Evolutionary conservation across 2,113 vertebrate species (phyloP).

Genomic region (Motacilla tschutschensis): DNA sequence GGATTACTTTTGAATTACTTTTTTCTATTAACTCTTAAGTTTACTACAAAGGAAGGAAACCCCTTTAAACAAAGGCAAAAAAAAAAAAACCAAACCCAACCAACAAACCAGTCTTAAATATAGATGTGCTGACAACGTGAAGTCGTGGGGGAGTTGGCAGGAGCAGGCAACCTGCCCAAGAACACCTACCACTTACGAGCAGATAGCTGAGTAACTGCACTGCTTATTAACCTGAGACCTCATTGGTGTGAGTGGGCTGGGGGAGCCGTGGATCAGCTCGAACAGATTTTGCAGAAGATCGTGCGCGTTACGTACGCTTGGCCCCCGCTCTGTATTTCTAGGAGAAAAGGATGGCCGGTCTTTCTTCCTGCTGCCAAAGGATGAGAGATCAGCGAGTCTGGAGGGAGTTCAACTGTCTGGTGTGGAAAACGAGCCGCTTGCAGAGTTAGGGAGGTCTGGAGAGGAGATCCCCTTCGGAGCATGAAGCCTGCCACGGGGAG

Average conservation of each 20-base stretch:
- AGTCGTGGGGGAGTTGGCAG: conserved; percentile 32
- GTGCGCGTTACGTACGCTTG: fast-evolving
- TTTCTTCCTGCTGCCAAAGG: neutral
- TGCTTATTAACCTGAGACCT: conserved; percentile 71
- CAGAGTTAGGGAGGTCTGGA: neutral
- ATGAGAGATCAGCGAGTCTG: neutral
- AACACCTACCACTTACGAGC: conserved; percentile 22
- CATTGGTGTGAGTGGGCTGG: conserved; percentile 8
- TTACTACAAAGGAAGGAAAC: conserved; percentile 67
- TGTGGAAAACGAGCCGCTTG: neutral
- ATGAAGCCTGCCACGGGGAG: fast-evolving
- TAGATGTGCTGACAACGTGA: conserved; percentile 39
- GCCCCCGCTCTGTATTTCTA: neutral
- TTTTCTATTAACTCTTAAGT: conserved; percentile 69
- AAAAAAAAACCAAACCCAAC: neutral
- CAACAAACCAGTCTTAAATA: conserved; percentile 56
- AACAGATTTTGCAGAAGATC: neutral
- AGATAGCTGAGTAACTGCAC: conserved; percentile 56
- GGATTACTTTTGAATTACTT: conserved; percentile 60
- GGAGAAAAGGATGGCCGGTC: conserved; percentile 4
- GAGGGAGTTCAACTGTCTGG: neutral
- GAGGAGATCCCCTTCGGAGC: neutral
- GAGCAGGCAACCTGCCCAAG: conserved; percentile 40
- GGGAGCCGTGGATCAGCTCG: neutral
- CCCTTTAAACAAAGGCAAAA: conserved; percentile 61